Evolutionary conservation across 2,888 invertebrate species (phyloP).

Genomic region (Drosophila anceps): DNA sequence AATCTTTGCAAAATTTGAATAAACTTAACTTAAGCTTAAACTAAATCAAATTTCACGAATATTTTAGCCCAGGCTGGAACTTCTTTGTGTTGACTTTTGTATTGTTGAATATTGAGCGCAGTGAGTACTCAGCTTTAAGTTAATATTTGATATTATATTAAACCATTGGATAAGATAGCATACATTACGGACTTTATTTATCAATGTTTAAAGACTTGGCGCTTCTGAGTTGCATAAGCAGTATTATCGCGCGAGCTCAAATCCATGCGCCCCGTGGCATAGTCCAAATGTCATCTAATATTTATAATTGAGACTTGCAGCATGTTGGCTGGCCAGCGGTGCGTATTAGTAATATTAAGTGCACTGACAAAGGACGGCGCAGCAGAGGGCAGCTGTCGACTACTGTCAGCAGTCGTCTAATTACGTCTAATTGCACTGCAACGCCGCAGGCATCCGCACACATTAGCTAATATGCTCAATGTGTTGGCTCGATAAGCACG

Average conservation of each 20-base stretch:
- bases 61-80: neutral
- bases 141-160: neutral
- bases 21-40: neutral
- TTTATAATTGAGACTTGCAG: constrained; percentile 44
- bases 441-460: constrained; percentile 37
- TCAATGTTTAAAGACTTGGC: neutral
- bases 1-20: neutral
- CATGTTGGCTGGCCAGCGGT: constrained; percentile 26
- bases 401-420: constrained; percentile 43
- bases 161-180: neutral
- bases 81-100: no score
- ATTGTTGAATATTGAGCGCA: no score
- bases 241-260: neutral
- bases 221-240: neutral
- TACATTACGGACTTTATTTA: neutral
- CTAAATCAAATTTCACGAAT: neutral
- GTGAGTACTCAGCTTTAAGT: no score
- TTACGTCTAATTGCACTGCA: constrained; percentile 64
- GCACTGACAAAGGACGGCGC: constrained; percentile 33
- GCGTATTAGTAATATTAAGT: constrained; percentile 45
- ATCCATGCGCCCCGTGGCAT: neutral
- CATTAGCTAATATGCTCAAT: constrained; percentile 58
- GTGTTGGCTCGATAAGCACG: constrained; percentile 6
- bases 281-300: constrained; percentile 37
- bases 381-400: constrained; percentile 14